These are phyloP conservation scores for Squalus acanthias DNA, from an alignment of 2,797 vertebrate species.

Conservation along the genomic window DNA sequence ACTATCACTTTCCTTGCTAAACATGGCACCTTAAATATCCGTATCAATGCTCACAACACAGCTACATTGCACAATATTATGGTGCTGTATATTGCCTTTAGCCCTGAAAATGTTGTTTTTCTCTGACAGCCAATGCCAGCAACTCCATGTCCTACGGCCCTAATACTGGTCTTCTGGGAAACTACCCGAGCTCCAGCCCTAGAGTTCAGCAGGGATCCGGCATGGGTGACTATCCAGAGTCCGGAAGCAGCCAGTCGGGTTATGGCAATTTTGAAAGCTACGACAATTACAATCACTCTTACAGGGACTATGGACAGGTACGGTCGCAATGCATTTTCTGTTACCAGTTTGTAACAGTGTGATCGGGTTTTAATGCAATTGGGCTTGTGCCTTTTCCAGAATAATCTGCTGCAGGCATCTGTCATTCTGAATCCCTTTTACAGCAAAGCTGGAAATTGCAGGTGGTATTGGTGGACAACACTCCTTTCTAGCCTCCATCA, in stretches of 20 bases:
- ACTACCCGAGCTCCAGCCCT: constrained; percentile 55
- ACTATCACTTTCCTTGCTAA: not conserved
- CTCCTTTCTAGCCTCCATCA: not conserved
- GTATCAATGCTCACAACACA: not conserved
- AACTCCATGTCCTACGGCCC: constrained; percentile 68
- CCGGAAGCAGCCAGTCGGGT: not conserved
- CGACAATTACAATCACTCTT: not conserved
- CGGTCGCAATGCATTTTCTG: not conserved
- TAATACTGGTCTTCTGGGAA: constrained; percentile 60
- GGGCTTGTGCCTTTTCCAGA: not conserved
- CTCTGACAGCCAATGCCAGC: constrained; percentile 52
- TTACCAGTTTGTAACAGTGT: not conserved
- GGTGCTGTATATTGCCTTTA: not conserved
- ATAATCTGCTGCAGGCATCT: not conserved
- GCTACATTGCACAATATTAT: not conserved
- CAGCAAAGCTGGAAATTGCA: not conserved
- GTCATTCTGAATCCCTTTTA: not conserved
- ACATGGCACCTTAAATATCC: not conserved
- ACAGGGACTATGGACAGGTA: constrained; percentile 29
- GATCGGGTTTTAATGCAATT: not conserved
- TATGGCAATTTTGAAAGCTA: not conserved
- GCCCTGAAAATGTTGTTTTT: constrained; percentile 13
- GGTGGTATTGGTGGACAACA: not conserved
- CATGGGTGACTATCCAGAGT: constrained; percentile 4
- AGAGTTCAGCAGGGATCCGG: constrained; percentile 51